Evolutionary conservation across 2,888 invertebrate genomes (phyloP).

Genomic region (Calameuta idolon): DNA sequence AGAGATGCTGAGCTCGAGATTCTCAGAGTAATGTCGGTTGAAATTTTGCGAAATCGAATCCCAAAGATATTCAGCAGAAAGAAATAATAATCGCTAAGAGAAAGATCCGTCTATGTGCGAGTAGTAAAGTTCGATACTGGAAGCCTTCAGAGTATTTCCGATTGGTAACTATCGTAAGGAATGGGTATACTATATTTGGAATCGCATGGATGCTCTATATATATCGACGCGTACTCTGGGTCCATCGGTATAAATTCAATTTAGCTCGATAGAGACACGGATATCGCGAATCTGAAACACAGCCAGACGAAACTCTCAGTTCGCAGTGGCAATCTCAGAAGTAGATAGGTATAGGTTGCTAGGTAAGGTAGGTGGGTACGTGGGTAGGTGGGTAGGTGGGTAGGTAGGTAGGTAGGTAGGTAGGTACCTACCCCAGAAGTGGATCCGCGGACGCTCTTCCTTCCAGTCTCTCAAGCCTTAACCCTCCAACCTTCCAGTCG

Average conservation of each 20-base stretch:
- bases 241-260: slow-evolving; percentile 20
- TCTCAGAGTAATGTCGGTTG: not conserved
- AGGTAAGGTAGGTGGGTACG: not conserved
- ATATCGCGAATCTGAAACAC: slow-evolving; percentile 21
- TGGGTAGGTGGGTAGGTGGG: too few species aligned
- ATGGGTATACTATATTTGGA: not conserved
- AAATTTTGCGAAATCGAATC: not conserved
- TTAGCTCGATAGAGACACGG: slow-evolving; percentile 16
- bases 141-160: not conserved
- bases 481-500: not conserved
- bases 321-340: slow-evolving; percentile 25
- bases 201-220: not conserved
- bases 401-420: not conserved
- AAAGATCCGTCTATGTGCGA: not conserved
- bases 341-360: slow-evolving; percentile 23
- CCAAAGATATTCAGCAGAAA: not conserved
- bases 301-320: slow-evolving; percentile 18
- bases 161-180: not conserved
- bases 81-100: not conserved
- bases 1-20: not conserved
- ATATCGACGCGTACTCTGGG: not conserved
- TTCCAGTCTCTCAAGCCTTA: not conserved
- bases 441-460: slow-evolving; percentile 15
- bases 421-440: slow-evolving; percentile 10
- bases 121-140: not conserved